Conservation (phyloP, 2,113 vertebrate genomes). For the Sminthopsis crassicaudata region DNA sequence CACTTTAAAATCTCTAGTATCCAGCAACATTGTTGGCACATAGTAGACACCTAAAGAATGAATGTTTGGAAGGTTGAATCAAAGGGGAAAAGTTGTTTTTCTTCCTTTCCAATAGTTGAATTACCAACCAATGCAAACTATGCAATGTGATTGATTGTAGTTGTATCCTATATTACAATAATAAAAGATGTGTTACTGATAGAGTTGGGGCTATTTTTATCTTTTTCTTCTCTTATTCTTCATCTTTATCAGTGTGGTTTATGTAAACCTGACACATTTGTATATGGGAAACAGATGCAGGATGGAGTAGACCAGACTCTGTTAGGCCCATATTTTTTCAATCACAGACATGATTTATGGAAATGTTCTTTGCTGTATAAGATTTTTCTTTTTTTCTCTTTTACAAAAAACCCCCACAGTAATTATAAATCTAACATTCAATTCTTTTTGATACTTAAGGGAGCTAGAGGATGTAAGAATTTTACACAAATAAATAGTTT, state of each 20-base stretch:
- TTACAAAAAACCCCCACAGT: constrained; percentile 77
- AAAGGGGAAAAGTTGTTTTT: not conserved
- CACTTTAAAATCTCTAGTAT: not conserved
- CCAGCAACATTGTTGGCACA: not conserved
- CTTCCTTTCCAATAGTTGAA: constrained; percentile 40
- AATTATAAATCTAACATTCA: constrained; percentile 83
- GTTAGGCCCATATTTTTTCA: constrained; percentile 85
- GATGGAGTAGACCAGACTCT: constrained; percentile 81
- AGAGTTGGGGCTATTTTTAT: constrained; percentile 82
- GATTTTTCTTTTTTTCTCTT: constrained; percentile 74
- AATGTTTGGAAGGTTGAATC: not conserved
- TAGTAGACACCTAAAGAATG: not conserved
- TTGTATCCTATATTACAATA: constrained; percentile 76
- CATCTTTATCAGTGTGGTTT: constrained; percentile 85
- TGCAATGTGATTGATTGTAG: constrained; percentile 69
- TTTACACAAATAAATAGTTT: constrained; percentile 69
- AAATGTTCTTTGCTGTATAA: constrained; percentile 83
- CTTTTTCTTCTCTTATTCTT: constrained; percentile 82
- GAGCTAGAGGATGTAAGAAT: constrained; percentile 73
- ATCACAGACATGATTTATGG: constrained; percentile 86
- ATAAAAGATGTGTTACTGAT: constrained; percentile 81
- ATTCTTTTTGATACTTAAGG: constrained; percentile 74
- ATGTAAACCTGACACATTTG: constrained; percentile 86
- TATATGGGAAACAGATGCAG: constrained; percentile 88
- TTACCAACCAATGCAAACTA: constrained; percentile 71